These are phyloP conservation scores for Spatula versicolor DNA, from an alignment of 2,797 vertebrate species.

Conservation along the genomic window DNA sequence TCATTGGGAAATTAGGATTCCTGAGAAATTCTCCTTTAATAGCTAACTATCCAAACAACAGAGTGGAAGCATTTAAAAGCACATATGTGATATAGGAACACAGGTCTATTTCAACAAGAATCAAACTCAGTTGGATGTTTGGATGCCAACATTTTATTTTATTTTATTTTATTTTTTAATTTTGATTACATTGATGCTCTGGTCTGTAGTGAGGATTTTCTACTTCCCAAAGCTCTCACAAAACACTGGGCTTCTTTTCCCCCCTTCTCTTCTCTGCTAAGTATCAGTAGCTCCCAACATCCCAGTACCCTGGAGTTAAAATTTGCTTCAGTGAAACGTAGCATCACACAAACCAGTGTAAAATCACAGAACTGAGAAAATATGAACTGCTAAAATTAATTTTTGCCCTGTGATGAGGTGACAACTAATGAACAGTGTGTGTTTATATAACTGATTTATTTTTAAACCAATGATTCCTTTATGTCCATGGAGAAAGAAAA, in stretches of 20 bases:
- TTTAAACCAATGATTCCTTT: conserved; percentile 18
- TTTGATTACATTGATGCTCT: background rate
- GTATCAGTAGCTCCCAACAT: background rate
- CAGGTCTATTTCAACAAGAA: background rate
- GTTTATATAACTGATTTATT: conserved; percentile 7
- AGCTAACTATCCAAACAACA: background rate
- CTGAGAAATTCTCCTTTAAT: background rate
- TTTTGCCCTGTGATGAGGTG: conserved; percentile 28
- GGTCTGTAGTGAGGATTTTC: background rate
- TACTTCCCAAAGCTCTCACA: background rate
- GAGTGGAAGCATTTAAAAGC: background rate
- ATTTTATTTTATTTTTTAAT: background rate
- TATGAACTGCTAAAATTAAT: conserved; percentile 35
- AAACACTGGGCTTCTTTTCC: background rate
- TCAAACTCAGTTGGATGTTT: background rate
- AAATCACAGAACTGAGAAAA: background rate
- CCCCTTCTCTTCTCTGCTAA: background rate
- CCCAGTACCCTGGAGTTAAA: background rate
- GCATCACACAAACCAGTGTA: background rate
- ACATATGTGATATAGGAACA: accelerated
- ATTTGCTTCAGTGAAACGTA: background rate
- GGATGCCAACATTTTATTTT: background rate
- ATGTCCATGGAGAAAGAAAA: conserved; percentile 3
- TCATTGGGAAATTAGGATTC: background rate
- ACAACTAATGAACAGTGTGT: conserved; percentile 26